phyloP scores from a whole-genome alignment of 2,888 invertebrate species.

The Agrotis clavis region DNA sequence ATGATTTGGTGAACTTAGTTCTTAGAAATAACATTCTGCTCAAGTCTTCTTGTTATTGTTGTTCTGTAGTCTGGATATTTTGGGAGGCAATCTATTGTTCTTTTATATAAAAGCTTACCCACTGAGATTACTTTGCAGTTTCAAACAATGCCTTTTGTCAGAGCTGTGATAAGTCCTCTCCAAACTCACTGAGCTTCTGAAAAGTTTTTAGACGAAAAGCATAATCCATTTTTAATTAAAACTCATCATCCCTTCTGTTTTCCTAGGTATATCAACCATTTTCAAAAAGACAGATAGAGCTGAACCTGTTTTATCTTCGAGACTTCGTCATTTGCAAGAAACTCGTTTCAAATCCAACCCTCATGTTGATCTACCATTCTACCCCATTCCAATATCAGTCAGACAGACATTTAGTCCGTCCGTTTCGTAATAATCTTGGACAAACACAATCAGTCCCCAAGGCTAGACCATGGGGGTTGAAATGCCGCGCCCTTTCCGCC shows the following conservation, averaged over 20 bases:
- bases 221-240: background rate
- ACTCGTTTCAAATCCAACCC: background rate
- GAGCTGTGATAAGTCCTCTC: background rate
- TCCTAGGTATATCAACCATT: background rate
- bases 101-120: background rate
- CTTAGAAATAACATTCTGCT: background rate
- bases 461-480: conserved; percentile 57
- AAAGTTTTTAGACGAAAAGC: no score
- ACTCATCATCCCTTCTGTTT: background rate
- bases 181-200: background rate
- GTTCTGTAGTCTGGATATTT: background rate
- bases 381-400: conserved; percentile 30
- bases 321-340: background rate
- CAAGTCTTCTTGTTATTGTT: background rate
- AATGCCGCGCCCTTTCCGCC: conserved; percentile 75
- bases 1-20: background rate
- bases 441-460: conserved; percentile 53
- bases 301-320: background rate
- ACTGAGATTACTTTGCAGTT: background rate
- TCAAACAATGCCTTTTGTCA: background rate
- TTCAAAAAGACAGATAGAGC: background rate
- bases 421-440: conserved; percentile 46
- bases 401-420: conserved; percentile 34
- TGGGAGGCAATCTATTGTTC: background rate
- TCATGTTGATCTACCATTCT: background rate